A percentile compares a stretch with the other conserved stretches of the same genome.
phyloP scores from a whole-genome alignment of 2,888 invertebrate genomes.

The Lasioglossum pauxillum region DNA sequence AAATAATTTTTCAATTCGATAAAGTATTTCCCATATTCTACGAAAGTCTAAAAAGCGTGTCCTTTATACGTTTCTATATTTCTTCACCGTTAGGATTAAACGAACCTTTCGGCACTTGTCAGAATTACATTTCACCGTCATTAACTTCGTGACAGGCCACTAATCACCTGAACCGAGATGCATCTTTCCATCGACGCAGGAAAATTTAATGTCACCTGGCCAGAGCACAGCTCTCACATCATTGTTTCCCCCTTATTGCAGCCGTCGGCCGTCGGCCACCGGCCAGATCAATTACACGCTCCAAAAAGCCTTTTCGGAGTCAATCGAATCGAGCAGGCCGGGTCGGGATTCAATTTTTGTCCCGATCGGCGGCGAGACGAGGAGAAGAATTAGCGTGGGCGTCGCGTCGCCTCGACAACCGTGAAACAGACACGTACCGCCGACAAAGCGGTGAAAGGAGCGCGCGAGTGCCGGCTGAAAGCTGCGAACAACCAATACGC shows the following conservation, averaged over 20 bases:
- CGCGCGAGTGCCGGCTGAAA: background rate
- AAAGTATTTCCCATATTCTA: background rate
- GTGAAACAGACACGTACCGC: background rate
- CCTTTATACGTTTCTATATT: background rate
- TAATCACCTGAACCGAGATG: background rate
- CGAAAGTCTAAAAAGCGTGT: background rate
- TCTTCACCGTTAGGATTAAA: background rate
- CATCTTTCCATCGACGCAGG: background rate
- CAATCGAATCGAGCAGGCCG: constrained; percentile 3
- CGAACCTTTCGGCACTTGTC: background rate
- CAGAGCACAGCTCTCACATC: background rate
- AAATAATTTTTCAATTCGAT: background rate
- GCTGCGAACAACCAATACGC: constrained; percentile 39
- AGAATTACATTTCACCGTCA: background rate
- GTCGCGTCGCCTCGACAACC: background rate
- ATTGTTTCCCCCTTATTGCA: constrained; percentile 3
- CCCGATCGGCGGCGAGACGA: background rate
- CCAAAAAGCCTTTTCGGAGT: constrained; percentile 2
- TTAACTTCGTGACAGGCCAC: background rate
- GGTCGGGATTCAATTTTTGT: constrained; percentile 7
- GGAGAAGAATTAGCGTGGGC: constrained; percentile 5
- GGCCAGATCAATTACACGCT: background rate
- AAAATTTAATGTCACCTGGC: background rate
- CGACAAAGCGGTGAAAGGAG: constrained; percentile 13
- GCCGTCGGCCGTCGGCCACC: background rate